phyloP scores from a whole-genome alignment of 2,113 vertebrate species.

The Paramisgurnus dabryanus region DNA sequence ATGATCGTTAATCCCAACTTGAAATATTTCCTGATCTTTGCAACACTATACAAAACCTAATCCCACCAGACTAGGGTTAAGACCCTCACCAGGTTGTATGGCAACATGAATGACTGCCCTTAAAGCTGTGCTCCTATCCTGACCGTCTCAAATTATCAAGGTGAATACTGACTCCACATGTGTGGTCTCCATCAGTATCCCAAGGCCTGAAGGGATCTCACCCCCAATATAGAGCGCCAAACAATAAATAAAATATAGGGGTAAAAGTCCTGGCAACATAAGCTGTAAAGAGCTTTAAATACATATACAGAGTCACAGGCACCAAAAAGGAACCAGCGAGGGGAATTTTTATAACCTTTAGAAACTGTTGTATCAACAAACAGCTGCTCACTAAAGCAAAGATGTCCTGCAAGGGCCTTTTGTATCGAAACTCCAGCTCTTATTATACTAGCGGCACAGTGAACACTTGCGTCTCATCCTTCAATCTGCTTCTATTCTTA shows the following conservation, averaged over 20 bases:
- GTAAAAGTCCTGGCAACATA: slow-evolving; percentile 40
- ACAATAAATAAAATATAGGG: slow-evolving; percentile 17
- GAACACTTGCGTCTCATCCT: neutral
- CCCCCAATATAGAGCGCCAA: neutral
- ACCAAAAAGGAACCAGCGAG: slow-evolving; percentile 27
- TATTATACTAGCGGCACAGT: slow-evolving; percentile 5
- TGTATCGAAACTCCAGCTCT: neutral
- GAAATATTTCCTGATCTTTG: too few relatives aligned
- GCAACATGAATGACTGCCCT: neutral
- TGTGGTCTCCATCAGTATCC: slow-evolving; percentile 71
- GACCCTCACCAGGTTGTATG: neutral
- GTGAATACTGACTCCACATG: slow-evolving; percentile 73
- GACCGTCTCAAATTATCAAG: slow-evolving; percentile 73
- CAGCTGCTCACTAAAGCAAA: slow-evolving; percentile 48
- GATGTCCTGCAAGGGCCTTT: slow-evolving; percentile 31
- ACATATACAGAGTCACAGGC: slow-evolving; percentile 27
- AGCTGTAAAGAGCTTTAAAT: slow-evolving; percentile 50
- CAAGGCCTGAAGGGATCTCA: slow-evolving; percentile 48
- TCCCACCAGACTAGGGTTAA: neutral
- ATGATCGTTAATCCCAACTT: too few relatives aligned
- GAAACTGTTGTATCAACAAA: slow-evolving; percentile 49
- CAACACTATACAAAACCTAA: neutral
- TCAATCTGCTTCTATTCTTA: neutral
- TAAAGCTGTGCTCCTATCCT: slow-evolving; percentile 63
- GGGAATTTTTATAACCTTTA: slow-evolving; percentile 41